phyloP scores from a whole-genome alignment of 1,140 invertebrate species.

The Aethina tumida region DNA sequence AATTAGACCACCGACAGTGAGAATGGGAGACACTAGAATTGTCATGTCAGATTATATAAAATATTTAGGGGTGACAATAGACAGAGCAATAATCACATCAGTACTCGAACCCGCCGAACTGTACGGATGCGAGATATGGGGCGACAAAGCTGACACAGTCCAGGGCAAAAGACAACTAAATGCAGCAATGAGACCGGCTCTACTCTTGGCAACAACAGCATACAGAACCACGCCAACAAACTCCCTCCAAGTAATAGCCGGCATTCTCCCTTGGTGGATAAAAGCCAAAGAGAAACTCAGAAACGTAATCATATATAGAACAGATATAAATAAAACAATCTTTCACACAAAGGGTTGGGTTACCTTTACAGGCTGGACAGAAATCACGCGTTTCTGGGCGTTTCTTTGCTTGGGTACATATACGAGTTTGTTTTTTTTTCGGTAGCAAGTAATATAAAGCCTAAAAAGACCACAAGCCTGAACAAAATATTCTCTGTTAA shows the following conservation, averaged over 20 bases:
- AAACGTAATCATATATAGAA: too few species aligned
- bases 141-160: not conserved
- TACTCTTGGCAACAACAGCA: not conserved
- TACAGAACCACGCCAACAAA: not conserved
- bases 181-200: not conserved
- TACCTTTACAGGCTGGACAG: constrained; percentile 10
- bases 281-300: not conserved
- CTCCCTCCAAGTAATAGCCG: not conserved
- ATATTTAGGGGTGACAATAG: constrained; percentile 17
- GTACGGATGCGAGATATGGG: constrained; percentile 4
- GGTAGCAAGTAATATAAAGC: too few species aligned
- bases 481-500: too few species aligned
- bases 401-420: constrained; percentile 9
- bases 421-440: constrained; percentile 5
- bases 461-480: too few species aligned
- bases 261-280: constrained; percentile 1
- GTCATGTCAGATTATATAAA: constrained; percentile 2
- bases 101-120: not conserved
- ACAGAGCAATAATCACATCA: too few species aligned
- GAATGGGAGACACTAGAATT: constrained; percentile 2
- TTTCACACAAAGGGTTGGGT: constrained; percentile 9
- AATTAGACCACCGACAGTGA: constrained; percentile 11
- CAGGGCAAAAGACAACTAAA: not conserved
- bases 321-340: constrained; percentile 8
- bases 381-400: constrained; percentile 12